Base-by-base conservation (phyloP, 1,140 invertebrate genomes). In the Polyergus mexicanus region DNA sequence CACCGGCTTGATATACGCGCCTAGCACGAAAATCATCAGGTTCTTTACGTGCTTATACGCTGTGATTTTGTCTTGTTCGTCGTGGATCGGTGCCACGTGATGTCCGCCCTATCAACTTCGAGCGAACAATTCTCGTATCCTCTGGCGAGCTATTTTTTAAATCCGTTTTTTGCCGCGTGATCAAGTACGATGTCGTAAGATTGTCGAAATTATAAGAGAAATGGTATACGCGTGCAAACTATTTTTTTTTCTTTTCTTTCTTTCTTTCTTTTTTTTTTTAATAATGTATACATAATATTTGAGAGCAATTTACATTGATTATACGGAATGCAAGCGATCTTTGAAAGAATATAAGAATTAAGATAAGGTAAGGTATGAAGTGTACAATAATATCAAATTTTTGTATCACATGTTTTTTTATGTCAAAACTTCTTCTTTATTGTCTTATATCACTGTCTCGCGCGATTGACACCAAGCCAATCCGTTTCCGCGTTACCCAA, bases 11-110 rank as follows among this genome's bases (percentile, higher is more conserved):
- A 88, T 89, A 87, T 63, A 86, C 84, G 38, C 10, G 41, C 8
- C 47, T 80, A 74, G 71, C 69, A 89, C 84, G 87, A 90, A 51
- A 88, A 89, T 65, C 11, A 62, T 76, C 74, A 38, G 71, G n/a
- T 66, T 80, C 38, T 51, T 16, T 41, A 56, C 81, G 25, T 66
- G 66, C 69, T 72, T 72, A 22, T 28, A 22, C 11, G 41, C 19
- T 25, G 22, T 54, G 60, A 51, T 84, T 56, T 68, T 62, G 65
- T 47, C 56, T 28, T n/a, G 51, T 60, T 22, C 32, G 19, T 72
- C 56, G 19, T 32, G 11, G 32, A 72, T 22, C 47, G 32, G 28
- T 56, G 28, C 11, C 28, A 60, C 51, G 54, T 47, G 68, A 63
- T n/a, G 13, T 38, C 11, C 11, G 11, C 2, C n/a, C n/a, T 16